phyloP scores from a whole-genome alignment of 1,140 invertebrate species.

The Ceratosolen solmsi region DNA sequence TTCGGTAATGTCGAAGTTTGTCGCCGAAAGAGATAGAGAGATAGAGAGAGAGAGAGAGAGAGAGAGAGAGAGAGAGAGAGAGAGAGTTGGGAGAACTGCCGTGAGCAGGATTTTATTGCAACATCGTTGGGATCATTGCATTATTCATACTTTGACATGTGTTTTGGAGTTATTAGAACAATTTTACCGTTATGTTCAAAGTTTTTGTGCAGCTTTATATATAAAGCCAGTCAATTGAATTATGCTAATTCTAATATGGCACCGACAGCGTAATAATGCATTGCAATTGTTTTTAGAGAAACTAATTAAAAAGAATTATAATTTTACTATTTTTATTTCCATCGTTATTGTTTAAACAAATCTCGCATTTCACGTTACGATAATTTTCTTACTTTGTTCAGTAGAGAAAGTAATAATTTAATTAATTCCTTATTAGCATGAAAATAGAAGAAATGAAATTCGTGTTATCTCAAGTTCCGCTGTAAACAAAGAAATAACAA shows the following conservation, averaged over 20 bases:
- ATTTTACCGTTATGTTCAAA: slow-evolving; percentile 35
- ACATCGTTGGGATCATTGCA: slow-evolving; percentile 24
- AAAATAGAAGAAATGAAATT: too few species aligned
- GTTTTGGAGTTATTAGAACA: slow-evolving; percentile 37
- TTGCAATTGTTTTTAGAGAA: not conserved
- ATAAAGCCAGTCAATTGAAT: slow-evolving; percentile 28
- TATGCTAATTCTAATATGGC: slow-evolving; percentile 36
- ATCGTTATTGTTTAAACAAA: too few species aligned
- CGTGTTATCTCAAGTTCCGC: too few species aligned
- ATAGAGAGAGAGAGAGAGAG: slow-evolving; percentile 11
- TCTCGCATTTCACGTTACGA: too few species aligned
- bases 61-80: slow-evolving; percentile 36
- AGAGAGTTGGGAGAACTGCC: slow-evolving; percentile 32
- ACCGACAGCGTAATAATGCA: not conserved
- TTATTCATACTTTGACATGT: slow-evolving; percentile 50
- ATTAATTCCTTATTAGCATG: too few species aligned
- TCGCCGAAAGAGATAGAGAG: not conserved
- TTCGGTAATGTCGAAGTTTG: slow-evolving; percentile 42
- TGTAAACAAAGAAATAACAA: too few species aligned
- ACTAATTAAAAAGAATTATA: not conserved
- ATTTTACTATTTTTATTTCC: too few species aligned
- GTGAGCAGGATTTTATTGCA: slow-evolving; percentile 39
- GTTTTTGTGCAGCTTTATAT: slow-evolving; percentile 40
- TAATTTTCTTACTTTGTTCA: too few species aligned
- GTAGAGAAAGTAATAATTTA: too few species aligned